Base-by-base conservation (phyloP, 2,797 vertebrate genomes). In the Pogoniulus pusillus region DNA sequence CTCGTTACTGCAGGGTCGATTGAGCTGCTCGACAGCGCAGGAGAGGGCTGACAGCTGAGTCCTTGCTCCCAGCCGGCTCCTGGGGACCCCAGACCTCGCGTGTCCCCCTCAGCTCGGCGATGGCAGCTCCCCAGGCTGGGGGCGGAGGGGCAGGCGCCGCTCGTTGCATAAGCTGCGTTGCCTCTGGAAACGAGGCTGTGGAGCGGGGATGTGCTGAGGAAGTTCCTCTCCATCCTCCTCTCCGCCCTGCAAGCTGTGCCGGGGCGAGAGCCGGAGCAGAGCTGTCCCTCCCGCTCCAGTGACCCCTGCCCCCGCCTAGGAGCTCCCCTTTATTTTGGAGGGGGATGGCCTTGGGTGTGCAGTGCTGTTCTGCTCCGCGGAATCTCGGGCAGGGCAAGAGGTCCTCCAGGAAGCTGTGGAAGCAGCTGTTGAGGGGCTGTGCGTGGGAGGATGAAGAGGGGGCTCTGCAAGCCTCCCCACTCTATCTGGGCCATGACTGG, bases 91-190 rank as follows among this genome's bases (percentile, higher is more conserved):
- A 0, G 10, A 6, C 14, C 53, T 13, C 5, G 1, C 12, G 12
- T 49, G 47, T 77, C 65, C 65, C 58, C 0, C 59, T 55, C 22
- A 49, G 47, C 47, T 49, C 2, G 2, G 4, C 15, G 77, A 73
- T 57, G 79, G 64, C 64, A 3, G 60, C 65, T 92, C 68, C 91
- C 32, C 68, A 80, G 91, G 90, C 91, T 73, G 95, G 93, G 93
- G 92, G 93, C 10, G 87, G 82, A 91, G 79, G 91, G 90, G 74
- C 57, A 19, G 77, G 91, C 90, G 51, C 82, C 72, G 19, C 81
- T 87, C 86, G 63, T 92, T 95, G 93, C 85, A 92, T 96, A 93
- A 90, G 91, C 87, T 34, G 66, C 53, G 91, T 96, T 93, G 88
- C 90, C 90, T 93, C 84, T 91, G 95, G 93, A 93, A 91, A 92